Percentiles rank a stretch among this genome's conserved stretches.
These are phyloP conservation scores for Eidolon helvum DNA, from an alignment of 2,113 vertebrate species.

Conservation along the genomic window DNA sequence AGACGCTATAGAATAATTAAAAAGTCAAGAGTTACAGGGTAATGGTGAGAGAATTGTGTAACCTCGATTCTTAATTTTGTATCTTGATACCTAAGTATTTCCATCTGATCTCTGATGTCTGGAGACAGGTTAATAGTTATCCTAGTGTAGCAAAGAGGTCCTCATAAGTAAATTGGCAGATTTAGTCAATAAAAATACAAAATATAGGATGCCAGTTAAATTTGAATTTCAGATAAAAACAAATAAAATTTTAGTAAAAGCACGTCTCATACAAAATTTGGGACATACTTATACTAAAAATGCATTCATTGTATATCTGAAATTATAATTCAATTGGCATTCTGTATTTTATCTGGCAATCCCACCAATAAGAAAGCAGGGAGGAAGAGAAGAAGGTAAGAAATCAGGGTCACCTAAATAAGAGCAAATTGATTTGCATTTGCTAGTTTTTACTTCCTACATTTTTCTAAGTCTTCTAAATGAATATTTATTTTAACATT, in stretches of 20 bases:
- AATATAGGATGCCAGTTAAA: neutral
- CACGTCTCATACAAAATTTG: neutral
- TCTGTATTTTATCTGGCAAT: neutral
- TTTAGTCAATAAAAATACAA: neutral
- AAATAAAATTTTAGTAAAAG: neutral
- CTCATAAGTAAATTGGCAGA: neutral
- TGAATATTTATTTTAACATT: conserved; percentile 17
- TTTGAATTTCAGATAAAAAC: conserved; percentile 12
- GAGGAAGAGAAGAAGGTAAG: neutral
- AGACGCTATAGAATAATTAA: neutral
- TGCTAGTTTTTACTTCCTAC: conserved; percentile 11
- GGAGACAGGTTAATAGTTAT: neutral
- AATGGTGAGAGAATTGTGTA: neutral
- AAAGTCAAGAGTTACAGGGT: neutral
- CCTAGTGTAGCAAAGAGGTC: neutral
- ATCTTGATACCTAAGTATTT: neutral
- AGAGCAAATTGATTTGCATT: neutral
- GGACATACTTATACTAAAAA: neutral
- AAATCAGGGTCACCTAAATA: neutral
- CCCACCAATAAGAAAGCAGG: neutral
- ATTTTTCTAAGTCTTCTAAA: neutral
- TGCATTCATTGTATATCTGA: neutral
- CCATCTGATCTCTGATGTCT: neutral
- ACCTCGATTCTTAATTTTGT: neutral
- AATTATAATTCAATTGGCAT: neutral